phyloP scores from a whole-genome alignment of 2,113 vertebrate genomes.

The Barnardius zonarius region DNA sequence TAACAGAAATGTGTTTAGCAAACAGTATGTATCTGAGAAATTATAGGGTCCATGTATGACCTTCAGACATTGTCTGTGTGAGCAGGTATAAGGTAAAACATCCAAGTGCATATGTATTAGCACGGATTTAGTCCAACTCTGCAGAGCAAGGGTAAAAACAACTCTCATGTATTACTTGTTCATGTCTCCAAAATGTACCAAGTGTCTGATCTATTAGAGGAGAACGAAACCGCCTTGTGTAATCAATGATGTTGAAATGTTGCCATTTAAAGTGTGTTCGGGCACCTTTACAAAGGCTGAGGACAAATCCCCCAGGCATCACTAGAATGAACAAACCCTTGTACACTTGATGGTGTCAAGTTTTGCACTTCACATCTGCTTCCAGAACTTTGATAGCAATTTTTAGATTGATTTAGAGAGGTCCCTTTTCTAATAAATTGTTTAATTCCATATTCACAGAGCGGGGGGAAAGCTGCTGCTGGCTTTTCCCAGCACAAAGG shows the following conservation, averaged over 20 bases:
- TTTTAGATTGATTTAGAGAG: conserved; percentile 63
- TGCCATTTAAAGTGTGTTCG: neutral
- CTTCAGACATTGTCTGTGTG: neutral
- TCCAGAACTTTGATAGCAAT: neutral
- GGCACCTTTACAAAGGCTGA: neutral
- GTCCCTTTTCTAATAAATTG: conserved; percentile 50
- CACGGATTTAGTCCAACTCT: neutral
- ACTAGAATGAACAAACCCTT: neutral
- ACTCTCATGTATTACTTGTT: neutral
- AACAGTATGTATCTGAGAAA: neutral
- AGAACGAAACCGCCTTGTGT: neutral
- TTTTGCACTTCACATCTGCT: neutral
- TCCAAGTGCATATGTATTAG: neutral
- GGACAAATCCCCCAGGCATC: neutral
- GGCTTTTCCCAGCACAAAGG: conserved; percentile 27
- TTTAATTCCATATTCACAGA: conserved; percentile 5
- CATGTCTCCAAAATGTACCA: neutral
- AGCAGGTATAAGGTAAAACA: neutral
- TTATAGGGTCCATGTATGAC: neutral
- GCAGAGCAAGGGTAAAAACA: neutral
- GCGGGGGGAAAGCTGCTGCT: neutral
- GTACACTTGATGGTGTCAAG: neutral
- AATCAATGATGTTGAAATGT: neutral
- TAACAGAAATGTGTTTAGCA: neutral
- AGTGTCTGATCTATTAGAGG: neutral